Evolutionary conservation across 1,140 invertebrate genomes (phyloP).

Genomic region (Euglossa dilemma): DNA sequence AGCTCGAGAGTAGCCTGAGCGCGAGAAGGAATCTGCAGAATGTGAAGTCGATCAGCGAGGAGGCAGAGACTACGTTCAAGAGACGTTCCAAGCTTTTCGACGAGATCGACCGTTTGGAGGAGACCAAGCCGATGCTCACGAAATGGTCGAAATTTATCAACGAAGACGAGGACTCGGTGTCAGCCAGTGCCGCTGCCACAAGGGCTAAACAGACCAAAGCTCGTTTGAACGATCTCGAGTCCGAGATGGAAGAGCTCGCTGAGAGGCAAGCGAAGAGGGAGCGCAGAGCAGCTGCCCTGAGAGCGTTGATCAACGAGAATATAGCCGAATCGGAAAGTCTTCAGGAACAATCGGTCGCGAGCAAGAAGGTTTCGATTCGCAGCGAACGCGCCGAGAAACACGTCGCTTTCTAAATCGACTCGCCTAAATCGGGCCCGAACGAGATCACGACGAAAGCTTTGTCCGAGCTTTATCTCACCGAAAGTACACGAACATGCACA

Average conservation of each 20-base stretch:
- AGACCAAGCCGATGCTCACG: slow-evolving; percentile 75
- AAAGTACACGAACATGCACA: no score
- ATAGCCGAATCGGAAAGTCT: slow-evolving; percentile 53
- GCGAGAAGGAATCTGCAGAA: slow-evolving; percentile 14
- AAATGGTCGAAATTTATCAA: slow-evolving; percentile 77
- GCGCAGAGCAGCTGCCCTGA: slow-evolving; percentile 76
- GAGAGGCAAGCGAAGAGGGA: slow-evolving; percentile 81
- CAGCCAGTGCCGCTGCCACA: slow-evolving; percentile 70
- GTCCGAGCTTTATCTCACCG: no score
- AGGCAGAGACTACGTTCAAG: slow-evolving; percentile 72
- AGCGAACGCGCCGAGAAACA: slow-evolving; percentile 73
- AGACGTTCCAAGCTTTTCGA: slow-evolving; percentile 78
- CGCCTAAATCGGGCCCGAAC: background rate
- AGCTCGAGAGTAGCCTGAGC: slow-evolving; percentile 30
- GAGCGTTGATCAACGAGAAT: slow-evolving; percentile 79
- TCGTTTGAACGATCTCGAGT: slow-evolving; percentile 80
- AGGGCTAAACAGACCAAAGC: slow-evolving; percentile 79
- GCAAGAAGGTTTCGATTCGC: slow-evolving; percentile 66
- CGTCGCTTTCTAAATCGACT: slow-evolving; percentile 67
- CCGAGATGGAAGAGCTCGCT: slow-evolving; percentile 81
- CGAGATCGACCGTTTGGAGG: slow-evolving; percentile 80
- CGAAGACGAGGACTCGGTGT: slow-evolving; percentile 60
- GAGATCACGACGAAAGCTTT: background rate
- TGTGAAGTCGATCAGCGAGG: slow-evolving; percentile 62
- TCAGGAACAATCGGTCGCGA: slow-evolving; percentile 43